Conservation (phyloP, 2,888 invertebrate species). For the Clusia tigrina region DNA sequence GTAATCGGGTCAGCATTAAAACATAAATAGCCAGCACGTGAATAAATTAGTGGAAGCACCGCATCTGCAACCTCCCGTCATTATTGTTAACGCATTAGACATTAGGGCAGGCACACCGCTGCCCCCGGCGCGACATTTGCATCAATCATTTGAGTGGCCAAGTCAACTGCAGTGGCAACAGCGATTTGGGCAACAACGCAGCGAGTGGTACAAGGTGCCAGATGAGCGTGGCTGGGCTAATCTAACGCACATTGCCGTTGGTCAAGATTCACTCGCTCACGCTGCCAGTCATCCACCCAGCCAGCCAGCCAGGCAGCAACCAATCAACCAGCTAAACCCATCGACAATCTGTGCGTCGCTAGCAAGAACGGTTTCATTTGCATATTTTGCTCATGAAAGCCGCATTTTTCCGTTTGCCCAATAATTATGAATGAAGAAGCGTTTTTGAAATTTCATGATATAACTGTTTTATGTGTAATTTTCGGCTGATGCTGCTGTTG, state of each 20-base stretch:
- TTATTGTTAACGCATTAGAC: no score
- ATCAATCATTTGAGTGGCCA: no score
- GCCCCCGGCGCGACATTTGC: no score
- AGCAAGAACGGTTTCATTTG: conserved; percentile 19
- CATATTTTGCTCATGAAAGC: conserved; percentile 19
- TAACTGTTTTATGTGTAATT: conserved; percentile 28
- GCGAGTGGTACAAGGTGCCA: neutral
- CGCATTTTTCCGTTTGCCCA: conserved; percentile 17
- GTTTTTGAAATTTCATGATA: conserved; percentile 25
- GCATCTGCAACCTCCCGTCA: no score
- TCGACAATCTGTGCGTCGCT: no score
- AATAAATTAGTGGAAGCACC: no score
- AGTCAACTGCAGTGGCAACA: no score
- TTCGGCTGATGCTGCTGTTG: neutral
- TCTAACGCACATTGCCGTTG: conserved; percentile 20
- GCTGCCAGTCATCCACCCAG: neutral
- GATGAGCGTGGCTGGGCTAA: neutral
- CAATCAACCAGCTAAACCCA: neutral
- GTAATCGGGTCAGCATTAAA: no score
- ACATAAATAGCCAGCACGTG: no score
- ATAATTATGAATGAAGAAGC: conserved; percentile 34
- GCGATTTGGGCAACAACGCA: neutral
- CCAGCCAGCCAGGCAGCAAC: neutral
- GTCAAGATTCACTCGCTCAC: conserved; percentile 24
- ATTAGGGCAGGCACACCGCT: no score